Evolutionary conservation across 2,797 vertebrate genomes (phyloP).

Genomic region (Poecilia wingei): DNA sequence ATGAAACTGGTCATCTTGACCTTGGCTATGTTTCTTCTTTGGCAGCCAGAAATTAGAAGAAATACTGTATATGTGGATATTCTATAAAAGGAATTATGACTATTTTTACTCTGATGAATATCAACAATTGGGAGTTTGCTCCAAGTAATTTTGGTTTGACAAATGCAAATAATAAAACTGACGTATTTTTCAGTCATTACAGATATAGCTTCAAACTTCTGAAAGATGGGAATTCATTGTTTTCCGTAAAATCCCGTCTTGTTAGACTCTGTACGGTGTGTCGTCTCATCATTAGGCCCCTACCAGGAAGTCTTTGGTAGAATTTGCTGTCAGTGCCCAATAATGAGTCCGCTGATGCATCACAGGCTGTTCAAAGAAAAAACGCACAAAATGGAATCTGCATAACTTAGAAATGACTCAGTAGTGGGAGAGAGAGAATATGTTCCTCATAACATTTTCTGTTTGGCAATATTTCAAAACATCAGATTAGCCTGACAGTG

Average conservation of each 20-base stretch:
- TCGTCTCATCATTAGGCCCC: not conserved
- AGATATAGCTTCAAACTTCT: not conserved
- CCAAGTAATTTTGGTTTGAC: too few relatives aligned
- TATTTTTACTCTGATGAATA: too few relatives aligned
- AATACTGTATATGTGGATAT: too few relatives aligned
- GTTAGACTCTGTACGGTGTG: not conserved
- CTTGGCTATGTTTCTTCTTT: not conserved
- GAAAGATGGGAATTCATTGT: not conserved
- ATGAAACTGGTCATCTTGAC: not conserved
- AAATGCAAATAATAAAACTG: not conserved
- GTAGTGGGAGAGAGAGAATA: not conserved
- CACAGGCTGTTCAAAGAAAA: not conserved
- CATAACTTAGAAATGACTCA: not conserved
- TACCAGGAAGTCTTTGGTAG: not conserved
- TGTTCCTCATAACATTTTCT: not conserved
- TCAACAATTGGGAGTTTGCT: too few relatives aligned
- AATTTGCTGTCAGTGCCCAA: not conserved
- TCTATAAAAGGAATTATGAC: too few relatives aligned
- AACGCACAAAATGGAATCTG: not conserved
- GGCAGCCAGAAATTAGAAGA: not conserved
- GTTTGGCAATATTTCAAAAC: not conserved
- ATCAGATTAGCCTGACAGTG: not conserved
- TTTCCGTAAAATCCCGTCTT: not conserved
- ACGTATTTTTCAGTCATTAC: not conserved
- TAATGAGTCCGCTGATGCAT: not conserved